Evolutionary conservation across 2,113 vertebrate species (phyloP), one percentile per base, ranked within the genome.

Genomic region (Canis aureus): DNA sequence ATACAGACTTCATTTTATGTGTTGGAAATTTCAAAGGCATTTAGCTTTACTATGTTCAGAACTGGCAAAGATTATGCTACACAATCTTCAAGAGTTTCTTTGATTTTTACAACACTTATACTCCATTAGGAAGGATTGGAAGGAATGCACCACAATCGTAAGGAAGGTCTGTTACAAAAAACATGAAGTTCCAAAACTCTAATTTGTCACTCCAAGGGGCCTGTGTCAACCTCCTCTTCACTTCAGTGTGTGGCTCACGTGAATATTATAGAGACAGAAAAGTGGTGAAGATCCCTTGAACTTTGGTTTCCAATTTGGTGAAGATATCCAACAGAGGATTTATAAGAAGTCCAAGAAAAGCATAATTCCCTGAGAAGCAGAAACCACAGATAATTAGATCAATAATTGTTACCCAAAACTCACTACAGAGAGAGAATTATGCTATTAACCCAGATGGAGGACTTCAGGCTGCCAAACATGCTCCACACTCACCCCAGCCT

Each of bases 401-500:
- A 38, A 27, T 89, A 38, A 62, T 85, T 23, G 60, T 59, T 29
- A 64, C 20, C 53, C n/a, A 11, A 57, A 91, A 49, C 79, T 51
- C 17, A 23, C 25, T 16, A 17, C 3, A 13, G 49, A 92, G 55
- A 55, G 27, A 66, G 49, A 38, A 4, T 20, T 55, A 22, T 23
- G 49, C 13, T 12, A 11, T 55, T 13, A 12, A 22, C 49, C 32
- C 43, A 29, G 22, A 85, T 25, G n/a, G 32, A 43, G 0, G 29
- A 38, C 35, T 29, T 11, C 29, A n/a, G 43, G 27, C 55, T 9
- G 23, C 71, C 7, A 1, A n/a, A 2, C 1, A 0, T 0, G 23
- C 55, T n/a, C 57, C 27, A 0, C 0, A 0, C 27, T 83, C 76
- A 2, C 8, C 0, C 35, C n/a, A 55, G 9, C 51, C 8, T 29